Percentiles rank a stretch among this genome's conserved stretches.
Conservation (phyloP, 2,797 vertebrate genomes). For the Graptemys geographica region DNA sequence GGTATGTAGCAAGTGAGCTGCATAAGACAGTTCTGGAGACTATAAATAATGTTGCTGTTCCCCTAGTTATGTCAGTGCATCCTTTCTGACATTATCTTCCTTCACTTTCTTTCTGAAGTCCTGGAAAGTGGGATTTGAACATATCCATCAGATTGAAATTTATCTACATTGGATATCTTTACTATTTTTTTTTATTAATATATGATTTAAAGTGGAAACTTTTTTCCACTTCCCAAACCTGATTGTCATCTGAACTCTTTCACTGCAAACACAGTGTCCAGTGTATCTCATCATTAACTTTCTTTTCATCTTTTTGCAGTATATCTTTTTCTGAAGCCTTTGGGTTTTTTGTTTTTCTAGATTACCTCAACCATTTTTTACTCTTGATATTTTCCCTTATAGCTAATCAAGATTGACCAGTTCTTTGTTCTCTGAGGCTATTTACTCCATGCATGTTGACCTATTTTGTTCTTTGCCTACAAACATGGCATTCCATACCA, state of each 20-base stretch:
- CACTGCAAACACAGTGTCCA: background rate
- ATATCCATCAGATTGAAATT: conserved; percentile 7
- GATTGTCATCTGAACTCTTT: background rate
- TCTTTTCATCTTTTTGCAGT: background rate
- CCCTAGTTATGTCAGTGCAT: conserved; percentile 37
- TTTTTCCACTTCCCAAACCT: background rate
- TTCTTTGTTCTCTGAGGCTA: background rate
- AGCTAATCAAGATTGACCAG: background rate
- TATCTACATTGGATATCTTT: background rate
- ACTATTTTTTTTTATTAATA: background rate
- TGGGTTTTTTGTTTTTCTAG: background rate
- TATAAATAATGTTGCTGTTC: conserved; percentile 54
- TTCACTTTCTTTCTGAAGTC: conserved; percentile 28
- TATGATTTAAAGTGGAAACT: background rate
- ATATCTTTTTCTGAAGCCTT: background rate
- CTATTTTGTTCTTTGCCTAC: conserved; percentile 1
- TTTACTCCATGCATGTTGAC: background rate
- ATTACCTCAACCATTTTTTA: rapidly evolving
- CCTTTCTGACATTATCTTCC: conserved; percentile 35
- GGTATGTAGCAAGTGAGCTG: conserved; percentile 54
- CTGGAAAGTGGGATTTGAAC: background rate
- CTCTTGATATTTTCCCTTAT: background rate
- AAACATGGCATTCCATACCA: background rate
- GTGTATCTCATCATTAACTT: rapidly evolving
- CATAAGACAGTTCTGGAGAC: conserved; percentile 21